These are phyloP conservation scores for Beroe forskalii DNA, from an alignment of 37 sponge, comb jelly and placozoan species.

Conservation along the genomic window DNA sequence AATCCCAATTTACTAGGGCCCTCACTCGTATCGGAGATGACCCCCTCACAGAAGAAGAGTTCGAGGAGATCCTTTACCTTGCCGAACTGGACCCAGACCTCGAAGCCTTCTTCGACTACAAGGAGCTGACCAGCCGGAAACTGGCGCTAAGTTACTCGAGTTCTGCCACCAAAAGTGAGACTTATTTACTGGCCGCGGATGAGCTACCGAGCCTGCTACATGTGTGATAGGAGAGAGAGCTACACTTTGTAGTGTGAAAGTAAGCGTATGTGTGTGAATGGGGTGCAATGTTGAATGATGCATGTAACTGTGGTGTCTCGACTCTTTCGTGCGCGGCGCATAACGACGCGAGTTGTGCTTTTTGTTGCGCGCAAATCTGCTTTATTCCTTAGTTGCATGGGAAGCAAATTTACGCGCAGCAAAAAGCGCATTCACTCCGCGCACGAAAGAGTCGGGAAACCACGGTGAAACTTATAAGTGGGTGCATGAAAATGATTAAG, in stretches of 20 bases:
- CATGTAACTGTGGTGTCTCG: no score
- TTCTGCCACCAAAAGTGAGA: constrained; percentile 36
- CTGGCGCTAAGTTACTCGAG: constrained; percentile 60
- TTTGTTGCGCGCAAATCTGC: no score
- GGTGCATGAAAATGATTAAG: no score
- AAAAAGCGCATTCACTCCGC: no score
- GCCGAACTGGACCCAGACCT: constrained; percentile 56
- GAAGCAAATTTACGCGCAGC: no score
- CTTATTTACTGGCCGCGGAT: background rate
- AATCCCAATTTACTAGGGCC: no score
- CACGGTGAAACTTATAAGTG: no score
- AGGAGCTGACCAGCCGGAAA: constrained; percentile 37
- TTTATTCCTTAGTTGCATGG: no score
- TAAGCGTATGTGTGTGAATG: background rate
- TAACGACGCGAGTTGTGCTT: no score
- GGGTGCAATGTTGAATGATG: no score
- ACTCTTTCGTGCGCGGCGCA: no score
- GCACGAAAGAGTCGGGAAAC: no score
- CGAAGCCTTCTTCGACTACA: constrained; percentile 65
- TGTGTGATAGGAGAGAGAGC: background rate
- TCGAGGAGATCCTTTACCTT: constrained; percentile 20
- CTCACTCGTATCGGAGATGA: constrained; percentile 47
- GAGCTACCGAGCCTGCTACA: background rate
- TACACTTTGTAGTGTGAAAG: background rate
- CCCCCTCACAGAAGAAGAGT: constrained; percentile 52